Conservation (phyloP, 2,888 invertebrate species). For the Byasa hedistus region DNA sequence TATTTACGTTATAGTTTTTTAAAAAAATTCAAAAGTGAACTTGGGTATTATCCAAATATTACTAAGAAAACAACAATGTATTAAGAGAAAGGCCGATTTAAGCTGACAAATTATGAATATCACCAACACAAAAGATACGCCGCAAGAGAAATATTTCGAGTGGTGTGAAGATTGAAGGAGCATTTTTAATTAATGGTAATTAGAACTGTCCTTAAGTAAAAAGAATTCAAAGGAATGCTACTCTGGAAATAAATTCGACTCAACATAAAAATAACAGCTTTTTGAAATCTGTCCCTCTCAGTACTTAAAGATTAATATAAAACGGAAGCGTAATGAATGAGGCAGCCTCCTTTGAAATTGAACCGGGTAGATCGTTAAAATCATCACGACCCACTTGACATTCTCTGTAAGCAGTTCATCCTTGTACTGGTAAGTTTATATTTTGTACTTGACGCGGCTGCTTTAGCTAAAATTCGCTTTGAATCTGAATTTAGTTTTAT, state of each 20-base stretch:
- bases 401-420: slow-evolving; percentile 8
- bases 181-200: background rate
- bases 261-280: background rate
- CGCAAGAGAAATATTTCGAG: background rate
- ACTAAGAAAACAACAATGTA: too few species aligned
- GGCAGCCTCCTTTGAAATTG: slow-evolving; percentile 9
- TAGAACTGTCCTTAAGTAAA: background rate
- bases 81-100: too few species aligned
- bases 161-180: background rate
- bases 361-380: slow-evolving; percentile 10
- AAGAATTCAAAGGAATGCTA: too few species aligned
- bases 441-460: background rate
- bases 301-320: background rate
- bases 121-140: background rate
- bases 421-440: slow-evolving; percentile 4
- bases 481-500: background rate
- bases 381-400: slow-evolving; percentile 20
- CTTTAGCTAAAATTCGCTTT: background rate
- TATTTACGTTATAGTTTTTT: too few species aligned
- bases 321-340: slow-evolving; percentile 15
- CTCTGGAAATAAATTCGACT: too few species aligned
- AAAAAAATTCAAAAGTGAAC: too few species aligned
- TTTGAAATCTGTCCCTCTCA: background rate
- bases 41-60: too few species aligned
- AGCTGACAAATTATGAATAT: background rate